Base-by-base conservation (phyloP, 2,888 invertebrate species). In the Eilema caniola region DNA sequence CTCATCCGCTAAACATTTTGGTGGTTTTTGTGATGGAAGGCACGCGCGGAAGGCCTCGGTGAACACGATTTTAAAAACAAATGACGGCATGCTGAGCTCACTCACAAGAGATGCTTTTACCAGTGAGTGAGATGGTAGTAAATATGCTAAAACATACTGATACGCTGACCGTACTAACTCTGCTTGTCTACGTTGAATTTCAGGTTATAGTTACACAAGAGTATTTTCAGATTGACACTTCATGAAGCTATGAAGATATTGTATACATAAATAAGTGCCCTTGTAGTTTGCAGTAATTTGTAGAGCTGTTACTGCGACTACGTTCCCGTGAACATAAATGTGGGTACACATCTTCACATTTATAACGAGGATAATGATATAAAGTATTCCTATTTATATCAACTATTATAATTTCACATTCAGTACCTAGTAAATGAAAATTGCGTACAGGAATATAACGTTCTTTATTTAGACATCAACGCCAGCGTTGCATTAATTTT, bases 1-100 rank as follows among this genome's bases (percentile, higher is more conserved):
- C 93, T 95, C 94, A 95, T 94, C 93, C 91, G 92, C 87, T 84
- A 92, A 90, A 89, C 92, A 92, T 94, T 93, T 93, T 90, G 93
- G 92, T 91, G 90, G 92, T 95, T 95, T 95, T 94, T 95, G 92
- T 94, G 92, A 87, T 85, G 81, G 83, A 84, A 86, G 87, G 84
- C 82, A 88, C 83, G 83, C 82, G 88, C 86, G 91, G 94, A 94
- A 95, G 95, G 94, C 90, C 94, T 92, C 90, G 77, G 84, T 78
- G 85, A 86, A 90, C 95, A 95, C 95, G 95, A 94, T 90, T 83
- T 83, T 83, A 84, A 83, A 87, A 89, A 88, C 88, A 90, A 90
- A 93, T 93, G 93, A 94, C 92, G 93, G 86, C 92, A 92, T 93
- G 71, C 67, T 73, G 74, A 71, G 71, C 71, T 76, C 73, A 69